A percentile compares a stretch with the other conserved stretches of the same genome.
phyloP scores from a whole-genome alignment of 2,113 vertebrate species.

The Chionodraco myersi region DNA sequence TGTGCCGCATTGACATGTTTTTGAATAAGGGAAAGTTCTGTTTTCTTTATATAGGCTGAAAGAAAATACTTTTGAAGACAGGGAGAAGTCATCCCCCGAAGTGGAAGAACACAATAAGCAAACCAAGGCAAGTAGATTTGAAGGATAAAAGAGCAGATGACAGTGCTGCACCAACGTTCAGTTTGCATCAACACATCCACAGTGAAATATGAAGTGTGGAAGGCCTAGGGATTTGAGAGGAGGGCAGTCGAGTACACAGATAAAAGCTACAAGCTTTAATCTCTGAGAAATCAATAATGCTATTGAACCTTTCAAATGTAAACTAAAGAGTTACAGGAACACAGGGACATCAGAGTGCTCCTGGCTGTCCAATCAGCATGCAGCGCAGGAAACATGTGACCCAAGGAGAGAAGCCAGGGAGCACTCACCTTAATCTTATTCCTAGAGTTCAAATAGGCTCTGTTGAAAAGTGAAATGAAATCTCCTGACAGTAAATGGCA shows the following conservation, averaged over 20 bases:
- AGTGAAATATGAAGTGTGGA: conserved; percentile 46
- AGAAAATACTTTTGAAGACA: not conserved
- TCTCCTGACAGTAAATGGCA: conserved; percentile 55
- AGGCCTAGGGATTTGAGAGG: conserved; percentile 9
- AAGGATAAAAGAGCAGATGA: not conserved
- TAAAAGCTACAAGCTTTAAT: conserved; percentile 74
- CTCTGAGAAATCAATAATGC: conserved; percentile 77
- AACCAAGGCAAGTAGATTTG: too few relatives aligned
- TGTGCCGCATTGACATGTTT: conserved; percentile 26
- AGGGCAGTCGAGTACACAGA: conserved; percentile 42
- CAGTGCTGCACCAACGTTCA: conserved; percentile 22
- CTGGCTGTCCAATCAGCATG: conserved; percentile 46
- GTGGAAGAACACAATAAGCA: too few relatives aligned
- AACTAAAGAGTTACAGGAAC: conserved; percentile 71
- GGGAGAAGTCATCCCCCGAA: too few relatives aligned
- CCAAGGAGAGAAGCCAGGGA: conserved; percentile 44
- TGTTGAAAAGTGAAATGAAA: conserved; percentile 73
- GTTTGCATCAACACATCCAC: conserved; percentile 33
- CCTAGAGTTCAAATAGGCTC: conserved; percentile 62
- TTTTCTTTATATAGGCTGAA: conserved; percentile 22
- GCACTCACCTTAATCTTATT: conserved; percentile 63
- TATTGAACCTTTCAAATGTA: conserved; percentile 73
- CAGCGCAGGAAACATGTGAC: conserved; percentile 12
- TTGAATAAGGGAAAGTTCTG: conserved; percentile 14
- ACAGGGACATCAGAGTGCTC: conserved; percentile 47